Evolutionary conservation across 2,113 vertebrate species (phyloP).

Genomic region (Oryzias javanicus): DNA sequence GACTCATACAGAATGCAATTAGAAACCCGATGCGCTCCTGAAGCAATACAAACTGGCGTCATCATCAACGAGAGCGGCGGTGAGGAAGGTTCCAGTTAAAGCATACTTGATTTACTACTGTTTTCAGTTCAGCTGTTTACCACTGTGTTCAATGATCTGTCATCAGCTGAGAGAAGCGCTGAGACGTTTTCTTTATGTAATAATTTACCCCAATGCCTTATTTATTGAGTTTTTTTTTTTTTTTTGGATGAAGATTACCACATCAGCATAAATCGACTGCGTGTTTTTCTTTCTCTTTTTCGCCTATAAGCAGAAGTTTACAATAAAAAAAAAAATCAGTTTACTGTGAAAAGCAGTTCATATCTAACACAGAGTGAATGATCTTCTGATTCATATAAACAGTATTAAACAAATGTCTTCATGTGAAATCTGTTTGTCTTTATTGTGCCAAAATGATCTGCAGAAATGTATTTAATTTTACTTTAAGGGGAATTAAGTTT

Average conservation of each 20-base stretch:
- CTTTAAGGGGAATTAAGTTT: no score
- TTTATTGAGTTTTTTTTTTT: slow-evolving; percentile 54
- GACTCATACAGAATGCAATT: slow-evolving; percentile 29
- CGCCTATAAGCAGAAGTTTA: slow-evolving; percentile 47
- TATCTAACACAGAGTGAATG: slow-evolving; percentile 11
- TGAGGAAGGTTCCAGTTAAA: slow-evolving; percentile 28
- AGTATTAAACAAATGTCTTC: slow-evolving; percentile 54
- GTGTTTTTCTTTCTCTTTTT: slow-evolving; percentile 25
- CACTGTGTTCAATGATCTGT: slow-evolving; percentile 34
- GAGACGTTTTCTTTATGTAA: slow-evolving; percentile 10
- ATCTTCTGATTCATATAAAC: slow-evolving; percentile 20
- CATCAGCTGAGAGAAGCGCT: slow-evolving; percentile 16
- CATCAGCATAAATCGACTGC: slow-evolving; percentile 9
- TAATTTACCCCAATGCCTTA: slow-evolving; percentile 69
- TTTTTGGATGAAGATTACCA: slow-evolving; percentile 33
- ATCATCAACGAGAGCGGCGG: slow-evolving; percentile 13
- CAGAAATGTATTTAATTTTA: no score
- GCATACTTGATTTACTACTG: slow-evolving; percentile 36
- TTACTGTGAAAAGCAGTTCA: slow-evolving; percentile 18
- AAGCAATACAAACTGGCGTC: slow-evolving; percentile 47
- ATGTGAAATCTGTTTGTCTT: slow-evolving; percentile 14
- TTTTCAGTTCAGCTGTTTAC: slow-evolving; percentile 28
- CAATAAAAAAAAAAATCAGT: slow-evolving; percentile 38
- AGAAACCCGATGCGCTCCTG: slow-evolving; percentile 35
- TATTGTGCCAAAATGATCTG: neutral